Percentiles rank a stretch among this genome's conserved stretches.
Conservation (phyloP, 1,140 invertebrate genomes). For the Drosophila funebris region DNA sequence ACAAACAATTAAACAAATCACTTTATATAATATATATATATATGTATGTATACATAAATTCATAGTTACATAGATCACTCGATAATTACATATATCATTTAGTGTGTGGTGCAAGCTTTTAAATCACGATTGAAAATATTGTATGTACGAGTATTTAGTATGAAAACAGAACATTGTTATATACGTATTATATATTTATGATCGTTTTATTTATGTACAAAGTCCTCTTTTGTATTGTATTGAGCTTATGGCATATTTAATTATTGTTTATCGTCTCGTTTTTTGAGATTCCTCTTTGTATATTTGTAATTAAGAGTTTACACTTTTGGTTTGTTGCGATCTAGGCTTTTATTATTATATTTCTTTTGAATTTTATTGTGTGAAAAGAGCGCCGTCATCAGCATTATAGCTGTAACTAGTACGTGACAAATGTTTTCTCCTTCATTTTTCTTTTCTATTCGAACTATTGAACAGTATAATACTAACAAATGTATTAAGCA, state of each 20-base stretch:
- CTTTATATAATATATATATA: slow-evolving; percentile 19
- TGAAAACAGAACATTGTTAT: slow-evolving; percentile 8
- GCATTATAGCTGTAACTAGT: not conserved
- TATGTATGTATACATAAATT: slow-evolving; percentile 30
- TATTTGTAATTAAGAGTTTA: slow-evolving; percentile 30
- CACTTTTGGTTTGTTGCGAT: slow-evolving; percentile 5
- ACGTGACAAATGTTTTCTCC: not conserved
- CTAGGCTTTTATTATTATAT: not conserved
- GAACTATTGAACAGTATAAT: too few relatives aligned
- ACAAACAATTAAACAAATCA: slow-evolving; percentile 35
- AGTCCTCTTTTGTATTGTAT: slow-evolving; percentile 47
- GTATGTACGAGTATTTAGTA: not conserved
- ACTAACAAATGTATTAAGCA: not conserved
- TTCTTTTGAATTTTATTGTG: not conserved
- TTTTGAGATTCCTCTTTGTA: slow-evolving; percentile 9
- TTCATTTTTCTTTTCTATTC: not conserved
- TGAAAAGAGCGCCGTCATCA: slow-evolving; percentile 2
- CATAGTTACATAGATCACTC: slow-evolving; percentile 10
- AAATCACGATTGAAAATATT: slow-evolving; percentile 4
- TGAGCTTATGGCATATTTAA: slow-evolving; percentile 44
- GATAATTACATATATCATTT: slow-evolving; percentile 5
- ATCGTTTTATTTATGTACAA: slow-evolving; percentile 46
- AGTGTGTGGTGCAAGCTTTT: slow-evolving; percentile 44
- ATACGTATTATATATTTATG: slow-evolving; percentile 14
- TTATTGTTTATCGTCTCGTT: slow-evolving; percentile 33